Base-by-base conservation (phyloP, 2,113 vertebrate genomes). In the Myotis yumanensis region DNA sequence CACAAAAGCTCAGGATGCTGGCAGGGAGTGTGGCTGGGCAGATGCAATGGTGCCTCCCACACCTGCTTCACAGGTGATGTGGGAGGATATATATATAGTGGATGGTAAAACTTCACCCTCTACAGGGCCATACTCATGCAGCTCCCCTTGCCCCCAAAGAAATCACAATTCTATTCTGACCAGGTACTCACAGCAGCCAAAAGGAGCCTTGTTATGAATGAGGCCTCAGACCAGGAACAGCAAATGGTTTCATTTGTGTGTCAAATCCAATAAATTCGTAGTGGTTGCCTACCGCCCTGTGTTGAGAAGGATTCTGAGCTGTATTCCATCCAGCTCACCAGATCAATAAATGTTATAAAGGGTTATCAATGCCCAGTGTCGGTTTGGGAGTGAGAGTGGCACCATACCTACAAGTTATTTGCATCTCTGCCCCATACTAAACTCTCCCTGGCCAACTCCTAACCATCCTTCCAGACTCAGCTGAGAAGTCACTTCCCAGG, bases 61-160 rank as follows among this genome's bases (percentile, higher is more conserved):
- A 18, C 2, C 6, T 30, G 16, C 64, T 12, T 54, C 40, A 4
- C 72, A n/a, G 51, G 73, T 48, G 12, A 48, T 2, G 2, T 5
- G 28, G 25, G 10, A 71, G 37, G 30, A 46, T 1, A 32, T 7
- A 32, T 7, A 6, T 0, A 28, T 16, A 37, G 62, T 0, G 15
- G 37, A 1, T 32, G n/a, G 20, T 23, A 15, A n/a, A 14, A 66
- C 14, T 11, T 40, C 46, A 32, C n/a, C 20, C 11, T 94, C 28
- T 37, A 30, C 12, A 73, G 62, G n/a, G 64, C 25, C 77, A 68
- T 1, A 30, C n/a, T 37, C 37, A 7, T 0, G 1, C 32, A 46
- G 73, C 46, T 10, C 22, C 7, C 52, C 23, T 28, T 23, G 5
- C 23, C 52, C 43, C 25, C 72, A 35, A 46, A 15, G 0, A 91